phyloP scores from a whole-genome alignment of 2,113 vertebrate genomes.

The Casuarius casuarius region DNA sequence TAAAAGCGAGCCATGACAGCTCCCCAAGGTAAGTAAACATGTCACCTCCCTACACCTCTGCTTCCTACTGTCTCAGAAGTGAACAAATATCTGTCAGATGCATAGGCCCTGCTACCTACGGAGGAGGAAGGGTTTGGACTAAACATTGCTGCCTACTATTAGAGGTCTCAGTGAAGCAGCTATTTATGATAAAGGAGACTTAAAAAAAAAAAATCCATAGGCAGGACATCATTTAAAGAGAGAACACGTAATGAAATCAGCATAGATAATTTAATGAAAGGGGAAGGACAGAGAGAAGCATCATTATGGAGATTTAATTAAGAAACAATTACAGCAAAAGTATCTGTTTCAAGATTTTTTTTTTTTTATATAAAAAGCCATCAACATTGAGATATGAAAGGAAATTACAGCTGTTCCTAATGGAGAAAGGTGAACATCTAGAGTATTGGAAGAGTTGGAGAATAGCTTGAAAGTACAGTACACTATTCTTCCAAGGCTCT shows the following conservation, averaged over 20 bases:
- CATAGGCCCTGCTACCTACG: neutral
- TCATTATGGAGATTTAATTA: conserved; percentile 16
- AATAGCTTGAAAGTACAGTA: neutral
- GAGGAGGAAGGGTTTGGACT: neutral
- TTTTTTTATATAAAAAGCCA: neutral
- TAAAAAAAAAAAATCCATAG: neutral
- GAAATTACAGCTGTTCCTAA: neutral
- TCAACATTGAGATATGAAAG: neutral
- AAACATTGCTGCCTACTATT: neutral
- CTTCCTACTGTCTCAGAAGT: neutral
- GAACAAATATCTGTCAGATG: neutral
- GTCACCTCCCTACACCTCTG: neutral
- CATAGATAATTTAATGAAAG: conserved; percentile 25
- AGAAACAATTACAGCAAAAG: neutral
- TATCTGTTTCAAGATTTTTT: neutral
- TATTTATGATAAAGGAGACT: neutral
- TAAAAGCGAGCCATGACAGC: neutral
- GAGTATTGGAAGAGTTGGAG: neutral
- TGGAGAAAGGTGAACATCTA: neutral
- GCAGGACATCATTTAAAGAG: neutral
- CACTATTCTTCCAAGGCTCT: neutral
- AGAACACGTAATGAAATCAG: neutral
- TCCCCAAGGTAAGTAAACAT: neutral
- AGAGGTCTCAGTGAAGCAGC: neutral
- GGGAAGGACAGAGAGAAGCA: neutral